phyloP scores from a whole-genome alignment of 2,888 invertebrate species.

The Piscicola geometra region DNA sequence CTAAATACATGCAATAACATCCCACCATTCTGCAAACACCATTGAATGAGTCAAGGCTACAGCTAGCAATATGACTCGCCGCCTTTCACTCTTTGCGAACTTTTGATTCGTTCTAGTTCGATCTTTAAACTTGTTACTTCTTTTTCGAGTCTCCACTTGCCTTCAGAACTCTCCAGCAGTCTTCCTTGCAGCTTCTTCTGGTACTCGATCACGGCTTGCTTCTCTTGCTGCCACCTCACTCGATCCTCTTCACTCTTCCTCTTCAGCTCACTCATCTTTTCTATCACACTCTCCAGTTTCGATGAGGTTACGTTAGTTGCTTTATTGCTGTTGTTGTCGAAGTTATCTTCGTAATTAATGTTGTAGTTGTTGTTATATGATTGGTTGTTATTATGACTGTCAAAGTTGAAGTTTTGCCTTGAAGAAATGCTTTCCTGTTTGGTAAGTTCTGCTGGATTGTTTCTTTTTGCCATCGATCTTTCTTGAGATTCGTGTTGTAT shows the following conservation, averaged over 20 bases:
- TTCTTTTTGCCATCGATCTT: background rate
- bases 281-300: background rate
- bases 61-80: background rate
- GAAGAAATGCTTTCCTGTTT: background rate
- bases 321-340: background rate
- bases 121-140: slow-evolving; percentile 6
- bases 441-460: background rate
- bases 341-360: background rate
- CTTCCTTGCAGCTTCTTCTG: slow-evolving; percentile 10
- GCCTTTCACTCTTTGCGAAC: background rate
- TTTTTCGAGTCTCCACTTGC: background rate
- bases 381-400: background rate
- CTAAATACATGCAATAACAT: too few species aligned
- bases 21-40: too few species aligned
- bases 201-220: background rate
- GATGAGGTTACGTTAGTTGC: background rate
- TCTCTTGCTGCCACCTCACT: background rate
- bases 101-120: background rate
- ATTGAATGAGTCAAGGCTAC: too few species aligned
- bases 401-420: background rate
- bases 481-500: background rate
- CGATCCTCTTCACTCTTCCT: background rate
- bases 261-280: background rate
- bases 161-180: background rate
- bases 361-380: background rate